Evolutionary conservation across 2,113 vertebrate species (phyloP).

Genomic region (Erythrocercus mccallii): DNA sequence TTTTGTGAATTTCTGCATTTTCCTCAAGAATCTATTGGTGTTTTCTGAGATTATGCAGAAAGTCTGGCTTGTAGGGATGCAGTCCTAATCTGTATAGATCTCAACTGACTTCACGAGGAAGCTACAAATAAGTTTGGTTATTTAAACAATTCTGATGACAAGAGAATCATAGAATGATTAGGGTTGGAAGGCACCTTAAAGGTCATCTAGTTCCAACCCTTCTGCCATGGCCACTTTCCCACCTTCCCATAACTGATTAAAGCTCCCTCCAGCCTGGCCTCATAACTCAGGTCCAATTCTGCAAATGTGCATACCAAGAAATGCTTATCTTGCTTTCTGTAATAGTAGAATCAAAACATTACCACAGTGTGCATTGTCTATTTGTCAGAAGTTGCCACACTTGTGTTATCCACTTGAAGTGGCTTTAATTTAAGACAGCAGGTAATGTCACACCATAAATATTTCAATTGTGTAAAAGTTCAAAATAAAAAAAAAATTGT

Average conservation of each 20-base stretch:
- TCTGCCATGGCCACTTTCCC: not conserved
- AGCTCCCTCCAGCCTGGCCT: not conserved
- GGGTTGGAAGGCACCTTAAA: not conserved
- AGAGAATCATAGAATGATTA: not conserved
- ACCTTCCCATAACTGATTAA: no score
- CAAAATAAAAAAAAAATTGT: not conserved
- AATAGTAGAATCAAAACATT: not conserved
- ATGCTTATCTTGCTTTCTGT: not conserved
- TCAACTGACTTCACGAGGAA: not conserved
- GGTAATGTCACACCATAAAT: not conserved
- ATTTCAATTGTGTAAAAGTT: not conserved
- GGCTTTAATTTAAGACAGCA: not conserved
- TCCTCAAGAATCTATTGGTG: not conserved
- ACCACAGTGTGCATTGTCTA: not conserved
- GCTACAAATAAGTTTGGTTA: not conserved
- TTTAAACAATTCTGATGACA: not conserved
- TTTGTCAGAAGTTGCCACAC: not conserved
- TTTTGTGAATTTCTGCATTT: not conserved
- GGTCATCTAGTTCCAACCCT: not conserved
- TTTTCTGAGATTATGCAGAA: not conserved
- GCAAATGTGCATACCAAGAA: not conserved
- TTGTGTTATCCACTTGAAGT: not conserved
- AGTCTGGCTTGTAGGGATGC: not conserved
- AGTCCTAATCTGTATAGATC: not conserved
- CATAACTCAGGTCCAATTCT: not conserved